These are phyloP conservation scores for Holcopasites calliopsidis DNA, from an alignment of 1,140 invertebrate species.

Conservation along the genomic window DNA sequence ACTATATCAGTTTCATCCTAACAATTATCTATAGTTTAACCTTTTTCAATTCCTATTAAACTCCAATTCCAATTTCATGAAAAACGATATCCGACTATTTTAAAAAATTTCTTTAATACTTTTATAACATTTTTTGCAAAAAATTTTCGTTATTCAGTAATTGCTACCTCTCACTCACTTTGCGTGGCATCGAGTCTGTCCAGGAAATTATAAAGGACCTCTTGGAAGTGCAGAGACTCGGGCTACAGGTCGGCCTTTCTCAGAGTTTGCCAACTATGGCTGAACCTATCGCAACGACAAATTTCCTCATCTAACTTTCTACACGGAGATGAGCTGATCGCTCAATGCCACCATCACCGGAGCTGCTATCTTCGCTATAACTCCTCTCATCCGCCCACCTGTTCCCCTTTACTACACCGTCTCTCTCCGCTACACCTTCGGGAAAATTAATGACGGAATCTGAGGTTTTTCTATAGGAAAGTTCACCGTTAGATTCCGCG, in stretches of 20 bases:
- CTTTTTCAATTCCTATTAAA: too few species aligned
- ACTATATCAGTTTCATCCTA: too few species aligned
- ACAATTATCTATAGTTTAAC: too few species aligned
- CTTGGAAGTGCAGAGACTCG: background rate
- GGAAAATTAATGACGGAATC: slow-evolving; percentile 75
- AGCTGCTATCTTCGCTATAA: slow-evolving; percentile 56
- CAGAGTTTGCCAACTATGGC: slow-evolving; percentile 76
- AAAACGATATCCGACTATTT: too few species aligned
- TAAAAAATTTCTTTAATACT: too few species aligned
- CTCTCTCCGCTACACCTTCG: slow-evolving; percentile 15
- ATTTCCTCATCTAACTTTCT: slow-evolving; percentile 80
- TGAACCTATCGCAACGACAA: slow-evolving; percentile 77
- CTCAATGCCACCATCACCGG: slow-evolving; percentile 73
- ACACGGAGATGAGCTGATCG: slow-evolving; percentile 77
- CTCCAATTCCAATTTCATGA: too few species aligned
- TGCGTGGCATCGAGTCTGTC: background rate
- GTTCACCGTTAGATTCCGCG: slow-evolving; percentile 50
- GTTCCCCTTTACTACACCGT: background rate
- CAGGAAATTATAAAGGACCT: slow-evolving; percentile 8
- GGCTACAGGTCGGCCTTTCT: slow-evolving; percentile 25
- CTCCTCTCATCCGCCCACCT: slow-evolving; percentile 32
- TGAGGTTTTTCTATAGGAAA: slow-evolving; percentile 70
- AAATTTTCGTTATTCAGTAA: background rate
- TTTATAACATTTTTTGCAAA: too few species aligned
- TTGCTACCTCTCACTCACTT: background rate